These are phyloP conservation scores for Thereuonema tuberculata DNA, from an alignment of 1,140 invertebrate species.

Conservation along the genomic window DNA sequence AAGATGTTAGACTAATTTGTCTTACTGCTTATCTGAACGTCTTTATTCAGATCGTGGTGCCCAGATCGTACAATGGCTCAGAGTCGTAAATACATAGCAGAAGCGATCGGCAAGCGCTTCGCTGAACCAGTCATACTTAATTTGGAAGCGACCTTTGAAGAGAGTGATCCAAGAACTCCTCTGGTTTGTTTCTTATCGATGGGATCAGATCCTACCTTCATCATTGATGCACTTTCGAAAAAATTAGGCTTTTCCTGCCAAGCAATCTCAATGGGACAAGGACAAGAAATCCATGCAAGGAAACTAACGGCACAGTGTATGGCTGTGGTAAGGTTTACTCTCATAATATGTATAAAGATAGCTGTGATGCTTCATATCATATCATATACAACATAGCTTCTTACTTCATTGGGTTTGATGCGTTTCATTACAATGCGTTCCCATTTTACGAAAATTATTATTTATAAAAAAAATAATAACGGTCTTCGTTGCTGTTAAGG, in stretches of 20 bases:
- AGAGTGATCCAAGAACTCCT: slow-evolving; percentile 74
- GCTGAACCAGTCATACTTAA: slow-evolving; percentile 84
- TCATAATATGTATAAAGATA: no score
- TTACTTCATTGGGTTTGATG: no score
- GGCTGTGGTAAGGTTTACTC: slow-evolving; percentile 31
- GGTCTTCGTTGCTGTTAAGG: no score
- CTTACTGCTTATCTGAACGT: no score
- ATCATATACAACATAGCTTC: no score
- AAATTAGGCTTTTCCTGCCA: slow-evolving; percentile 62
- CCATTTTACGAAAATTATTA: no score
- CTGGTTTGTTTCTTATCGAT: slow-evolving; percentile 87
- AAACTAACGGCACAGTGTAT: slow-evolving; percentile 73
- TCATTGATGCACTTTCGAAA: slow-evolving; percentile 76
- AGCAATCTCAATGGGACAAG: slow-evolving; percentile 88
- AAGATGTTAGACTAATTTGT: no score
- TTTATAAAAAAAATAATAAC: no score
- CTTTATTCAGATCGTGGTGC: slow-evolving; percentile 90
- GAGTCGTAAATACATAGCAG: slow-evolving; percentile 78
- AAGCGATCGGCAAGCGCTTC: slow-evolving; percentile 76
- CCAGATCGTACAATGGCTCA: slow-evolving; percentile 88
- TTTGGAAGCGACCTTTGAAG: slow-evolving; percentile 73
- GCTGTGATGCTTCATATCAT: no score
- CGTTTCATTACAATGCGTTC: no score
- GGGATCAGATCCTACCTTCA: slow-evolving; percentile 85
- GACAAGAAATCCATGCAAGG: slow-evolving; percentile 83